Base-by-base conservation (phyloP, 2,797 vertebrate genomes). In the Esox masquinongy region DNA sequence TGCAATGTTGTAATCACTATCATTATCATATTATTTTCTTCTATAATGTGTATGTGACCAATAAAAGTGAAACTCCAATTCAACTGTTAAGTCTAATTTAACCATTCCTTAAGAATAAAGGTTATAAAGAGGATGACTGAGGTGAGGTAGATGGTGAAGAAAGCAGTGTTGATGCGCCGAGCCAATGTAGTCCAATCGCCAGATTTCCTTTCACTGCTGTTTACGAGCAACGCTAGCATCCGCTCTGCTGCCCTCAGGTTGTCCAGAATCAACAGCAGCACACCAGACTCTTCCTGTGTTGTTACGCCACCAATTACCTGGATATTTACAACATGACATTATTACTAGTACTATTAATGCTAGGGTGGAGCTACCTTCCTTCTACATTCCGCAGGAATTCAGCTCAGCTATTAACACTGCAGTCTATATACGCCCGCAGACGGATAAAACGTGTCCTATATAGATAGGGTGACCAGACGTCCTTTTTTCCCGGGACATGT, bases 91-190 rank as follows among this genome's bases (percentile, higher is more conserved):
- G 26, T 66, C 63, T 66, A 66, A 66, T 19, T 17, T 19, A 68
- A 75, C 92, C 92, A 93, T n/a, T 84, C 82, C 0, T 12, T 50
- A 72, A 66, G 90, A 16, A 92, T 84, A 24, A 87, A 2, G 1
- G 22, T 2, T 0, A 94, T 77, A 79, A 93, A 93, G 26, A 90
- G 74, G 0, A 19, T 71, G 63, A 89, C 84, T 0, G 76, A 49
- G 73, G 43, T 43, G 31, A 91, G 0, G 34, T 93, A 93, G 75
- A 90, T 81, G 24, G 77, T 16, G 24, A 89, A 87, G 79, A 91
- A 94, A 2, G 1, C 79, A 34, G 4, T 77, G 84, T 93, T 88
- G 83, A 92, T 86, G 29, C 69, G 84, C 14, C 15, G 9, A 15
- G 90, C 89, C 66, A 86, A 9, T 76, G 53, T 53, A 67, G 75